Base-by-base conservation (phyloP, 2,113 vertebrate species). In the Ammospiza nelsoni region DNA sequence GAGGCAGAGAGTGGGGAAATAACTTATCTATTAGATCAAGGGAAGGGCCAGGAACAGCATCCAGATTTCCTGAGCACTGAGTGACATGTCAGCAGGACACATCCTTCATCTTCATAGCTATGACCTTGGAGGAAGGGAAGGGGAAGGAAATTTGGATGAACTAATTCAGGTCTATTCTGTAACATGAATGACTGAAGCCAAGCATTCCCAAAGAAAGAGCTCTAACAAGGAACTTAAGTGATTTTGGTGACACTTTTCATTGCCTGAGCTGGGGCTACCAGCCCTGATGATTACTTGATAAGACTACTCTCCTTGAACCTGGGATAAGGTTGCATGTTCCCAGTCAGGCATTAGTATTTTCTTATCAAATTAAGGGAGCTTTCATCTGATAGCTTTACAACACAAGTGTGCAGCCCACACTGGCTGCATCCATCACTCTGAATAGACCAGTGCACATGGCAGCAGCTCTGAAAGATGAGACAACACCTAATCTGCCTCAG, bases 31-130 rank as follows among this genome's bases (percentile, higher is more conserved):
- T 48, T 41, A 92, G 76, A 89, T 35, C 22, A 89, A 92, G 44
- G 44, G 61, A 91, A 93, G 39, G 80, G 61, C 69, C 83, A 89
- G 89, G 66, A 97, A 92, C 75, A 94, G 84, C 90, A 95, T 43
- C 49, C 77, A 54, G 66, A 91, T 84, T 96, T 95, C 87, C 95
- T 95, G 89, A 95, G 57, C 46, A 51, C 52, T 29, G 54, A 92
- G 69, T 66, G 90, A 92, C 61, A 75, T 51, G 62, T 52, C 86
- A 95, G 86, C 80, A 97, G 93, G 90, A 68, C 39, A 55, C 27
- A 84, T 37, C 65, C 75, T 89, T 78, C 52, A 4, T 63, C 73
- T 81, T 73, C 69, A 89, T 15, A 55, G 69, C 80, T 73, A 7
- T 55, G 78, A 88, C 79, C 92, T 91, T 92, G 80, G 43, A 90